Evolutionary conservation across 2,888 invertebrate genomes (phyloP).

Genomic region (Clepsis dumicolana): DNA sequence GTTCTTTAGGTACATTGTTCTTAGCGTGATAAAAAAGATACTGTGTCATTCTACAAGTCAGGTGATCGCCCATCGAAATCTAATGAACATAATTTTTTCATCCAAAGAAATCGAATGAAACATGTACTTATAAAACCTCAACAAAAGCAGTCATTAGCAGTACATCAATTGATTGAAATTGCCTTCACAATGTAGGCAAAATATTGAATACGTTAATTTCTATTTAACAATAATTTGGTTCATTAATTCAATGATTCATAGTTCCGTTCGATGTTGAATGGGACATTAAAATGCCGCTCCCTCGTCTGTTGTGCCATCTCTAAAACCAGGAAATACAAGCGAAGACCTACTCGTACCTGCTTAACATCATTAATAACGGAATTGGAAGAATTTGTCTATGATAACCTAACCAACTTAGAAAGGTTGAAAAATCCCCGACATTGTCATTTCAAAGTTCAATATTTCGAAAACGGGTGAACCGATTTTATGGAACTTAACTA

Average conservation of each 20-base stretch:
- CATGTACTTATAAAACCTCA: conserved; percentile 12
- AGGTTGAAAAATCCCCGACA: no score
- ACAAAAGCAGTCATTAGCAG: conserved; percentile 42
- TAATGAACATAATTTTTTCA: conserved; percentile 29
- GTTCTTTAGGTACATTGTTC: no score
- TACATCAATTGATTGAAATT: conserved; percentile 41
- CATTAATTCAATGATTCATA: conserved; percentile 31
- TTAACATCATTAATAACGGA: no score
- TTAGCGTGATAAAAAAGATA: not conserved
- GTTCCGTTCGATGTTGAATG: conserved; percentile 27
- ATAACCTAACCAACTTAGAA: no score
- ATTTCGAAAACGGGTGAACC: no score
- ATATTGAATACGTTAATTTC: conserved; percentile 42
- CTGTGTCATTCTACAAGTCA: not conserved
- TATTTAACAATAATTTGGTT: conserved; percentile 41
- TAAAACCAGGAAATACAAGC: no score
- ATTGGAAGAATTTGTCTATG: no score
- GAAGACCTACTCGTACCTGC: no score
- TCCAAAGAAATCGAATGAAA: conserved; percentile 1
- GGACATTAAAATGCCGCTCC: conserved; percentile 26
- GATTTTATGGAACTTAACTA: no score
- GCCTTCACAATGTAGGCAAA: conserved; percentile 26
- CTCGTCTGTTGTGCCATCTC: not conserved
- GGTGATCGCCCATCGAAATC: conserved; percentile 12
- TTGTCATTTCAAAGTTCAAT: no score